Base-by-base conservation (phyloP, 2,797 vertebrate genomes). In the Cossypha polioptera region DNA sequence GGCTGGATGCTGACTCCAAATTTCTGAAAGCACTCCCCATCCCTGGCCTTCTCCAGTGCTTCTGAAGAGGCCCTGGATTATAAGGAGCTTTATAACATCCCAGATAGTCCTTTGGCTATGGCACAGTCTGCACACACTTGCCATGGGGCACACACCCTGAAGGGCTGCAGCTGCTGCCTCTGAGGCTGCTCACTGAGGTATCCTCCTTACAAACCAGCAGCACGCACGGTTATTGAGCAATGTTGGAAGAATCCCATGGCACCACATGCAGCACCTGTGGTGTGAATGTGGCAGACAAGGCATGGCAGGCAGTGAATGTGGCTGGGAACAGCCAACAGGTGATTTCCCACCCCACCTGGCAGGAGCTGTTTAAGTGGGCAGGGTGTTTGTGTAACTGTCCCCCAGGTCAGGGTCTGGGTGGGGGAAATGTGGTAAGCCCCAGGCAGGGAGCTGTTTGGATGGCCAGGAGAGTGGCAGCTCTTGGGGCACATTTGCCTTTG, bases 241-340 rank as follows among this genome's bases (percentile, higher is more conserved):
- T 6, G 26, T 13, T 58, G 82, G 67, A 48, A 65, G 71, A 67
- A 66, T 59, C 36, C 61, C 50, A 51, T 0, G 1, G 69, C 92
- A 54, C 36, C 59, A 5, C 58, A 10, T 0, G 1, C 43, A 40
- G 35, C 35, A 31, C 45, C 22, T 36, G 1, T 0, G 2, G 24
- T 42, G 72, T 65, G 38, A 83, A 25, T 4, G 40, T 35, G 55
- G 73, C 72, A 47, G 63, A 10, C 19, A 14, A 0, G 5, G 77
- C 57, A 29, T 4, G 20, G 21, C 65, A 59, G 33, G 66, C 28
- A 3, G 8, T 20, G 20, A 28, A 43, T 9, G 15, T 25, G 50
- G 9, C 48, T 86, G 58, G 67, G 50, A 85, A 79, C 59, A 54
- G 35, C 55, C n/a, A 50, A 42, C 18, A 22, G 42, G 62, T 68